Percentiles rank a stretch among this genome's conserved stretches.
Evolutionary conservation across 2,888 invertebrate genomes (phyloP).

Genomic region (Cheilosia vulpina): DNA sequence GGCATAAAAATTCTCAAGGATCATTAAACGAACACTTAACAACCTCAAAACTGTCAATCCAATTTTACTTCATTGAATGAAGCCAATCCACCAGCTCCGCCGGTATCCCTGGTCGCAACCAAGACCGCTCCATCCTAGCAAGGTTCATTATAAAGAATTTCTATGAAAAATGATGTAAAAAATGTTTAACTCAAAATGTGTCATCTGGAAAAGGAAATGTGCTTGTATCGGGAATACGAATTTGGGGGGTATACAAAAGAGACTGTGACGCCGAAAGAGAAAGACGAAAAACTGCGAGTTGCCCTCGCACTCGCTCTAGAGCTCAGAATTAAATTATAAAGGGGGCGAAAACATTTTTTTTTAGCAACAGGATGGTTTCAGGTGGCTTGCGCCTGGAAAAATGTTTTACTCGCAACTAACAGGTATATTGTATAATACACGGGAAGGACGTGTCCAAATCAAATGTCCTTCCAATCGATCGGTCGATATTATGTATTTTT

Average conservation of each 20-base stretch:
- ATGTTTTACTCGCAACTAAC: slow-evolving; percentile 12
- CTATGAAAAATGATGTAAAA: slow-evolving; percentile 34
- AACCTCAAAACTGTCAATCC: slow-evolving; percentile 72
- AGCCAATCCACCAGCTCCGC: slow-evolving; percentile 48
- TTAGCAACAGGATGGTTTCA: slow-evolving; percentile 18
- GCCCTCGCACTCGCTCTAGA: background rate
- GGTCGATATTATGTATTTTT: background rate
- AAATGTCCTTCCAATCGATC: slow-evolving; percentile 6
- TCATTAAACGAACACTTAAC: slow-evolving; percentile 68
- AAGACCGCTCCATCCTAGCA: background rate
- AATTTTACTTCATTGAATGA: slow-evolving; percentile 67
- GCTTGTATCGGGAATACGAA: slow-evolving; percentile 25
- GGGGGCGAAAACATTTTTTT: slow-evolving; percentile 5
- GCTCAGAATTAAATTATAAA: slow-evolving; percentile 4
- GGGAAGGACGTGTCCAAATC: slow-evolving; percentile 18
- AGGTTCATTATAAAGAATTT: slow-evolving; percentile 48
- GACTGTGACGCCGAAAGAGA: slow-evolving; percentile 26
- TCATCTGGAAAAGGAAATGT: slow-evolving; percentile 51
- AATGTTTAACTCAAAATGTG: slow-evolving; percentile 53
- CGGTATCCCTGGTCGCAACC: slow-evolving; percentile 7
- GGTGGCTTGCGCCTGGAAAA: slow-evolving; percentile 2
- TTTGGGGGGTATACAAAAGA: slow-evolving; percentile 5
- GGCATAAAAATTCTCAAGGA: slow-evolving; percentile 60
- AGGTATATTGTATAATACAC: slow-evolving; percentile 1
- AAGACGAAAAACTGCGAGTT: background rate